phyloP scores from a whole-genome alignment of 2,888 invertebrate species.

The Gisinianus flammeolus region DNA sequence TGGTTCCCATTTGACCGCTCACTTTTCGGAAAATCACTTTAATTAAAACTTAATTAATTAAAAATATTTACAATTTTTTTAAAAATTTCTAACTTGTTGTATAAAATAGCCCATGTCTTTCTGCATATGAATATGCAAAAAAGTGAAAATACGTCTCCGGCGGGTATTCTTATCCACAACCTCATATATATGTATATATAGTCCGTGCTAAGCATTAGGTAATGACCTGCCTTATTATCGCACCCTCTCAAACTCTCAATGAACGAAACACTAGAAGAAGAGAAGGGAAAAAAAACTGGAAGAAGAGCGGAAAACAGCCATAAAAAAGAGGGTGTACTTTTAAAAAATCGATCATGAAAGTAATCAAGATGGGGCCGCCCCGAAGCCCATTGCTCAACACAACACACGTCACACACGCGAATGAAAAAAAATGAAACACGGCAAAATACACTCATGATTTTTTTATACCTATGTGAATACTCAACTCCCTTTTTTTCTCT shows the following conservation, averaged over 20 bases:
- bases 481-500: too few relatives aligned
- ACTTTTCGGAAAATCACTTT: too few relatives aligned
- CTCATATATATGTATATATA: not conserved
- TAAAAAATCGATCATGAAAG: slow-evolving; percentile 53
- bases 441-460: not conserved
- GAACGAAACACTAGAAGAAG: not conserved
- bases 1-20: too few relatives aligned
- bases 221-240: slow-evolving; percentile 29
- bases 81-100: too few relatives aligned
- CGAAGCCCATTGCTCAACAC: slow-evolving; percentile 51
- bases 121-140: too few relatives aligned
- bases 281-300: not conserved
- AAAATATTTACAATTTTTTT: too few relatives aligned
- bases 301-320: slow-evolving; percentile 27
- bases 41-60: too few relatives aligned
- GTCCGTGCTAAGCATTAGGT: slow-evolving; percentile 4
- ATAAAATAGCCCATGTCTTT: too few relatives aligned
- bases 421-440: slow-evolving; percentile 18
- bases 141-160: too few relatives aligned
- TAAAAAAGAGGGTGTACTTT: slow-evolving; percentile 49
- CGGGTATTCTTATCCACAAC: too few relatives aligned
- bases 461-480: too few relatives aligned
- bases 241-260: slow-evolving; percentile 24
- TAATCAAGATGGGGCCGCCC: slow-evolving; percentile 47
- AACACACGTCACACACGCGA: slow-evolving; percentile 53